A percentile compares a stretch with the other conserved stretches of the same genome.
phyloP scores from a whole-genome alignment of 2,113 vertebrate genomes.

The Melospiza georgiana region DNA sequence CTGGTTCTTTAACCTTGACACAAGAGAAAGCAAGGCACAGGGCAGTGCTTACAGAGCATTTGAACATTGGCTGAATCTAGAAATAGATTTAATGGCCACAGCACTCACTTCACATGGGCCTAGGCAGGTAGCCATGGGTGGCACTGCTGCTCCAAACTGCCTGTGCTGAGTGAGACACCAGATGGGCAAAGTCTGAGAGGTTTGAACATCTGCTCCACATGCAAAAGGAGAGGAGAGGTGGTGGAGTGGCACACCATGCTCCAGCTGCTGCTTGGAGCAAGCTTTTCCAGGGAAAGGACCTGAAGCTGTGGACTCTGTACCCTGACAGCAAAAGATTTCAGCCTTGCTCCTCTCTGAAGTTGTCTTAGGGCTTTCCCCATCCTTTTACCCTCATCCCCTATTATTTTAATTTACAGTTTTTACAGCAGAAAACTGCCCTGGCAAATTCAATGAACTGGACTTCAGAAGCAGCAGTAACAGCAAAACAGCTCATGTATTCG shows the following conservation, averaged over 20 bases:
- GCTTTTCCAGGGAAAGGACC: not conserved
- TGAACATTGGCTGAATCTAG: fast-evolving
- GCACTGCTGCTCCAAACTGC: not conserved
- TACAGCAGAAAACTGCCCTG: not conserved
- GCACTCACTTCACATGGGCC: fast-evolving
- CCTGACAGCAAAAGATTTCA: fast-evolving
- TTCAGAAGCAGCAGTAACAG: not conserved
- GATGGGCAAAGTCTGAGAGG: fast-evolving
- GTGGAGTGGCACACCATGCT: not conserved
- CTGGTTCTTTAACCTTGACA: not conserved
- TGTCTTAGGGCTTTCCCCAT: not conserved
- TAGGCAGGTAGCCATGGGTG: fast-evolving
- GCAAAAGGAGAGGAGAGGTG: not conserved
- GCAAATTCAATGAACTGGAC: not conserved
- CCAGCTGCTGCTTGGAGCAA: fast-evolving
- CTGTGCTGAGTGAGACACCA: not conserved
- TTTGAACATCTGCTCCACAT: not conserved
- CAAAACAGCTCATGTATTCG: not conserved
- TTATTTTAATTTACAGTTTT: not conserved
- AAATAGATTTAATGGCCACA: not conserved
- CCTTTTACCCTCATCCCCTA: not conserved
- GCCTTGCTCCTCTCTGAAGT: not conserved
- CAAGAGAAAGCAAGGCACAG: not conserved
- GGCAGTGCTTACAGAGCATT: not conserved
- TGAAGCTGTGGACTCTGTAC: fast-evolving